Percentiles rank a stretch among this genome's conserved stretches.
Evolutionary conservation across 2,797 vertebrate genomes (phyloP).

Genomic region (Sebastes umbrosus): DNA sequence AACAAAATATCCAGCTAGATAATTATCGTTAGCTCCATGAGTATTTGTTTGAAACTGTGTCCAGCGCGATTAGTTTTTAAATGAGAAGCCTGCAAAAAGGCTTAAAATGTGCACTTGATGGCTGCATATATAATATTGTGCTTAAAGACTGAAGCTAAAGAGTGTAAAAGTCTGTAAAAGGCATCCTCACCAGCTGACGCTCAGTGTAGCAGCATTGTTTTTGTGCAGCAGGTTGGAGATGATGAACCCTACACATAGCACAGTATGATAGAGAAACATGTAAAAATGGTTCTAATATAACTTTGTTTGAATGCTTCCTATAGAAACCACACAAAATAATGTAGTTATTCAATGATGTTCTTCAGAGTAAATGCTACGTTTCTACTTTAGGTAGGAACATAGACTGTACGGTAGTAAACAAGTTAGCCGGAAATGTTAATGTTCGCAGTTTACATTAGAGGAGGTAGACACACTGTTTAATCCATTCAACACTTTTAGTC

Average conservation of each 20-base stretch:
- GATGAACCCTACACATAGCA: neutral
- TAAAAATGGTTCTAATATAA: neutral
- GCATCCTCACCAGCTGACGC: neutral
- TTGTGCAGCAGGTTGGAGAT: neutral
- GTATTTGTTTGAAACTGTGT: neutral
- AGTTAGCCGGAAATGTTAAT: neutral
- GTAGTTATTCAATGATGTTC: neutral
- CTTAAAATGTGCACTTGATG: neutral
- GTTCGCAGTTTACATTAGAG: neutral
- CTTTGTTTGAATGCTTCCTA: neutral
- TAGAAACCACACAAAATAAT: neutral
- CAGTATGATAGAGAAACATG: neutral
- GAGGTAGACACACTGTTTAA: neutral
- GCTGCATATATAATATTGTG: neutral
- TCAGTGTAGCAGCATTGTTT: neutral
- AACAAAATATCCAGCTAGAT: neutral
- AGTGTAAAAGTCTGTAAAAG: neutral
- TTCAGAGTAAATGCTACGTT: neutral
- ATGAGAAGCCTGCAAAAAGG: conserved; percentile 5
- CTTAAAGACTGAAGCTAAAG: neutral
- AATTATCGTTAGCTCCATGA: neutral
- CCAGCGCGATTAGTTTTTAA: neutral
- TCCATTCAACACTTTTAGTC: neutral
- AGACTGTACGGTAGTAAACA: neutral
- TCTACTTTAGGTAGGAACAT: neutral